These are phyloP conservation scores for Saccostrea glomerata DNA, from an alignment of 1,140 invertebrate species.

Conservation along the genomic window DNA sequence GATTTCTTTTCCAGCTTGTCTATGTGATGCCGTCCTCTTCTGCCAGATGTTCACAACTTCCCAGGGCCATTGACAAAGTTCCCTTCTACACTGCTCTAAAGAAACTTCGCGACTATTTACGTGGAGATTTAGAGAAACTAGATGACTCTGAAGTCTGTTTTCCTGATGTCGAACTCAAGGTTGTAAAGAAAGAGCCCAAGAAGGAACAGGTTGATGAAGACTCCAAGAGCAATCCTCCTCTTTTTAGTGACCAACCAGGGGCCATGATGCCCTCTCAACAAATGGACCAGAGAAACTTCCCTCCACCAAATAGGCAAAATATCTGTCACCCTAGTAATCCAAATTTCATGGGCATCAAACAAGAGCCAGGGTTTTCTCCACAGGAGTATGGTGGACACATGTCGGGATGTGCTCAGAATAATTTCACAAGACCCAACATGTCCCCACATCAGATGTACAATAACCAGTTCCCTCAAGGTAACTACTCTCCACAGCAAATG, in stretches of 20 bases:
- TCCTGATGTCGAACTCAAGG: constrained; percentile 79
- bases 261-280: not conserved
- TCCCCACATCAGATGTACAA: not conserved
- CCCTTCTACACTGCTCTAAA: constrained; percentile 97
- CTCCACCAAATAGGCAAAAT: constrained; percentile 11
- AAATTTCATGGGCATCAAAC: constrained; percentile 49
- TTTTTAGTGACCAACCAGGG: not conserved
- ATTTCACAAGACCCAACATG: not conserved
- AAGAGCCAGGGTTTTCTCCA: constrained; percentile 28
- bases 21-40: constrained; percentile 99
- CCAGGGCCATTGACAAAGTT: constrained; percentile 96
- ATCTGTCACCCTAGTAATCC: not conserved
- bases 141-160: constrained; percentile 96
- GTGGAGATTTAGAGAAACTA: constrained; percentile 90
- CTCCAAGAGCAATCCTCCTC: not conserved
- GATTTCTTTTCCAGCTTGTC: constrained; percentile 86
- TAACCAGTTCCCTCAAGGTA: not conserved
- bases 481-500: constrained; percentile 16
- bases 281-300: constrained; percentile 5
- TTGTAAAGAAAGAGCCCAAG: constrained; percentile 70
- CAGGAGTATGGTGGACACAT: constrained; percentile 41
- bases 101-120: constrained; percentile 96
- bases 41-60: constrained; percentile 95
- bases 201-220: constrained; percentile 56
- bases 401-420: not conserved